Conservation (phyloP, 1,140 invertebrate genomes). For the Pseudoatta argentina region DNA sequence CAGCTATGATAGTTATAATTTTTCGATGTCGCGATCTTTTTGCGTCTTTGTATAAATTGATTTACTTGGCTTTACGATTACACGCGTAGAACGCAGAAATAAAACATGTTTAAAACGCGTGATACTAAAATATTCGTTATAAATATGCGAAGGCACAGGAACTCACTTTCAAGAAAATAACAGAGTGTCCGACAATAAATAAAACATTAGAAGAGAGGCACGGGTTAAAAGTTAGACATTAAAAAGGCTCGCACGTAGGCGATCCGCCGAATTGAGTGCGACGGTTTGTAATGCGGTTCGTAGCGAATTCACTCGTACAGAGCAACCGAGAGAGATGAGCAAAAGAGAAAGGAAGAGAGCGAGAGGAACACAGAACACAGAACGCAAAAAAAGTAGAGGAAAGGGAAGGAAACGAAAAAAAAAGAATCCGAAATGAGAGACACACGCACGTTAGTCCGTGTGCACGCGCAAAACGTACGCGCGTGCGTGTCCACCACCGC, state of each 20-base stretch:
- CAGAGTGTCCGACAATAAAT: constrained; percentile 26
- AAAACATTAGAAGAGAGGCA: constrained; percentile 45
- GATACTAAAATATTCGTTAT: constrained; percentile 19
- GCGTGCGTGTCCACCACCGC: constrained; percentile 66
- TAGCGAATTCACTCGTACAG: constrained; percentile 13
- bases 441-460: constrained; percentile 42
- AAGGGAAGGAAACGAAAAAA: background rate
- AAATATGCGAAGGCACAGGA: constrained; percentile 15
- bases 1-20: background rate
- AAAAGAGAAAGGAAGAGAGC: constrained; percentile 26
- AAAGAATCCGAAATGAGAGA: constrained; percentile 38
- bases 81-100: background rate
- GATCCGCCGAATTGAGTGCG: constrained; percentile 53
- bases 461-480: constrained; percentile 70
- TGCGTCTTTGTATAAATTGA: background rate
- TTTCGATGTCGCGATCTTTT: background rate
- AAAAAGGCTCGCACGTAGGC: constrained; percentile 45
- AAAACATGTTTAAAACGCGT: background rate
- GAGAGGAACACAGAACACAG: background rate
- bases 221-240: constrained; percentile 42
- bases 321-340: background rate
- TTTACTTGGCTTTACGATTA: background rate
- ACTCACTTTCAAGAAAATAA: constrained; percentile 20
- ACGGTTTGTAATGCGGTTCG: constrained; percentile 30
- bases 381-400: background rate